Base-by-base conservation (phyloP, 2,888 invertebrate species). In the Protonemura montana region DNA sequence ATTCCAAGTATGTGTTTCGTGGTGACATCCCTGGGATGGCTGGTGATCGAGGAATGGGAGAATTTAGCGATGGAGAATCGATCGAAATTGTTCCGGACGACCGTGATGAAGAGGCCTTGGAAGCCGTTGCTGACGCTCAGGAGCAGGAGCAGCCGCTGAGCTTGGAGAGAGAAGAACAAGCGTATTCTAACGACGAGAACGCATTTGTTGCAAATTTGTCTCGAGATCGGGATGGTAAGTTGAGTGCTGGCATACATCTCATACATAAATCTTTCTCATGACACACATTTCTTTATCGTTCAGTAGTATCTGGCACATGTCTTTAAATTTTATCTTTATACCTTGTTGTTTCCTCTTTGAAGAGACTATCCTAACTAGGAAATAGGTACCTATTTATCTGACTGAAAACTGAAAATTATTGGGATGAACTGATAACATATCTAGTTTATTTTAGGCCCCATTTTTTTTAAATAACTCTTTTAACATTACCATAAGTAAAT, bases 41-140 rank as follows among this genome's bases (percentile, higher is more conserved):
- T 30, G 26, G 2, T 10, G 26, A 78, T 25, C 2, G n/a, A 6
- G 13, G 10, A 0, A 16, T 13, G 26, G 29, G 30, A 28, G 81
- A 81, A 0, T 13, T 30, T 2, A 81, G 81, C 30, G 81, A 81
- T 21, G 81, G 28, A 81, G 81, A 81, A 13, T 81, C 81, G 13
- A 81, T 81, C 30, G 81, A 81, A 21, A 29, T 81, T 81, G 81
- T 81, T n/a, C 28, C 81, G 5, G 81, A 81, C 16, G n/a, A 21
- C 78, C 13, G 28, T 29, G 81, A n/a, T 27, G 27, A 16, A 2
- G 81, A 81, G 30, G 29, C 26, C 26, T 2, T 59, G 16, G 59
- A 59, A 59, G 59, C 59, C 21, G 59, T 13, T 13, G 1, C 3
- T 13, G 59, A 59, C 16, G 59, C 59, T 59, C 59, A 21, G 59